phyloP scores from a whole-genome alignment of 2,113 vertebrate genomes.

The Seriola dumerili region DNA sequence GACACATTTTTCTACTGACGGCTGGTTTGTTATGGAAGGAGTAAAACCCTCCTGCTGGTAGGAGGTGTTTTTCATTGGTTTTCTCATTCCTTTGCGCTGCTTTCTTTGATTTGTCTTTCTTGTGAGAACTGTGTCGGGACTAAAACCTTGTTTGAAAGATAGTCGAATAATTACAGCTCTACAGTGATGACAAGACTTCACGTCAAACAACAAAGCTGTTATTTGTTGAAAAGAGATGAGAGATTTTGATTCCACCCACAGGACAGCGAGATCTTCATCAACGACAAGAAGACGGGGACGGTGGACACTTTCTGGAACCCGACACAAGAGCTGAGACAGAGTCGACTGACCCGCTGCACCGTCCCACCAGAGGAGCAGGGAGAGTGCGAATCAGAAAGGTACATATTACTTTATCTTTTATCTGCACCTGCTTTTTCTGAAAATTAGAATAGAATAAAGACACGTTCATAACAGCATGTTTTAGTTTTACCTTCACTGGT shows the following conservation, averaged over 20 bases:
- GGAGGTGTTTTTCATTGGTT: too few species aligned
- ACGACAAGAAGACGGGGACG: constrained; percentile 94
- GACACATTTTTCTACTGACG: constrained; percentile 30
- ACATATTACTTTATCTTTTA: constrained; percentile 14
- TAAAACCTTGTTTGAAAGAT: too few species aligned
- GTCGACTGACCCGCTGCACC: constrained; percentile 90
- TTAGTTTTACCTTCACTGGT: neutral
- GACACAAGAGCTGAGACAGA: constrained; percentile 91
- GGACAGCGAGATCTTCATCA: constrained; percentile 98
- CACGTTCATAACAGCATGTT: neutral
- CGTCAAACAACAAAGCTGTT: neutral
- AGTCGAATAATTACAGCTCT: too few species aligned
- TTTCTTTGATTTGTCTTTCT: too few species aligned
- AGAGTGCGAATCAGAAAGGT: constrained; percentile 97
- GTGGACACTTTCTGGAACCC: constrained; percentile 96
- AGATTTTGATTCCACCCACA: constrained; percentile 62
- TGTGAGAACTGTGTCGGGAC: too few species aligned
- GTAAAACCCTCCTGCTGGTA: neutral
- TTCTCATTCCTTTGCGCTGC: too few species aligned
- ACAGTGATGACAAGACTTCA: too few species aligned
- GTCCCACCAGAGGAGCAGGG: constrained; percentile 94
- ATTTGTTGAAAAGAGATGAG: too few species aligned
- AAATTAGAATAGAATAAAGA: neutral
- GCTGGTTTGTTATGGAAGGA: neutral
- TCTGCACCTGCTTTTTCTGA: too few species aligned